Conservation (phyloP, 2,888 invertebrate genomes). For the Lasius fuliginosus region DNA sequence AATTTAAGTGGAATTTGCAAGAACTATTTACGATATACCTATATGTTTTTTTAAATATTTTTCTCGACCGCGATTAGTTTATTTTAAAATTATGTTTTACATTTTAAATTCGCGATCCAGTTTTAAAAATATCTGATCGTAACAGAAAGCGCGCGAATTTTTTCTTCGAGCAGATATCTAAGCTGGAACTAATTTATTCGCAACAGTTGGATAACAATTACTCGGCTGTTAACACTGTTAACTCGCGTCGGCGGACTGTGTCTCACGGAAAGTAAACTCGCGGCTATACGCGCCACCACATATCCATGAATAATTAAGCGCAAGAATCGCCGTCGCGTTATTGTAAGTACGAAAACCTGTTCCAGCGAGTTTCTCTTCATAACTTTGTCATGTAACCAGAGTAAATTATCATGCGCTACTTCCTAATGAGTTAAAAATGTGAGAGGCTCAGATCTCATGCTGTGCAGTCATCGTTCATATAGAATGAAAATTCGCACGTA, state of each 20-base stretch:
- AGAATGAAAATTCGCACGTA: slow-evolving; percentile 1
- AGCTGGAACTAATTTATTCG: slow-evolving; percentile 14
- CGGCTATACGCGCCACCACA: slow-evolving; percentile 13
- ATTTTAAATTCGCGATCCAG: background rate
- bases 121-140: background rate
- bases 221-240: background rate
- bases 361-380: slow-evolving; percentile 33
- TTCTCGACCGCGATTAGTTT: background rate
- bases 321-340: slow-evolving; percentile 37
- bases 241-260: slow-evolving; percentile 9
- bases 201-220: slow-evolving; percentile 24
- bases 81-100: background rate
- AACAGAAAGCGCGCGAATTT: background rate
- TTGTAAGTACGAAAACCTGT: slow-evolving; percentile 29
- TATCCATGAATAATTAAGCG: slow-evolving; percentile 46
- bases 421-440: slow-evolving; percentile 49
- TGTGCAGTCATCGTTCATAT: slow-evolving; percentile 19
- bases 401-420: slow-evolving; percentile 48
- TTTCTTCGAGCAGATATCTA: background rate
- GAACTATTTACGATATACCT: background rate
- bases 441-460: slow-evolving; percentile 34
- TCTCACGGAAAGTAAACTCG: slow-evolving; percentile 31
- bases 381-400: slow-evolving; percentile 31
- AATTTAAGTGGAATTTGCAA: background rate
- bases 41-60: background rate